Conservation (phyloP, 2,888 invertebrate genomes). For the Trimorus sp. region DNA sequence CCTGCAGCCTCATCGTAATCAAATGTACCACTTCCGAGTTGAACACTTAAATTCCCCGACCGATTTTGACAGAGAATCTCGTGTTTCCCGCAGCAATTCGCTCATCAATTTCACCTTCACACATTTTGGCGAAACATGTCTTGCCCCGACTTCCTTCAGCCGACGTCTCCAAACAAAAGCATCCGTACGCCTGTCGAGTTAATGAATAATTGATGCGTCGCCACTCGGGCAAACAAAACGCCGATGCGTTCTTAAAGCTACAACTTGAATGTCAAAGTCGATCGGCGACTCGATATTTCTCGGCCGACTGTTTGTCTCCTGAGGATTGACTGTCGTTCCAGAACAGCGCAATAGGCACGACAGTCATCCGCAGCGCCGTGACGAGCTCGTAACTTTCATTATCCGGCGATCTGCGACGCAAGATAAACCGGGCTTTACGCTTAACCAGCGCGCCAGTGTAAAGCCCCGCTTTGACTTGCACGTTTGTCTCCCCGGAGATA, state of each 20-base stretch:
- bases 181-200: too few relatives aligned
- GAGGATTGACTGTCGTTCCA: conserved; percentile 61
- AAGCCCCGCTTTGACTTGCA: conserved; percentile 62
- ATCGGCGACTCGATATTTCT: conserved; percentile 65
- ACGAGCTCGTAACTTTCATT: conserved; percentile 64
- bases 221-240: not conserved
- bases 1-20: too few relatives aligned
- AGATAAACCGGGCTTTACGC: conserved; percentile 65
- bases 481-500: conserved; percentile 58
- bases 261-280: conserved; percentile 51
- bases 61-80: too few relatives aligned
- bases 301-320: conserved; percentile 57
- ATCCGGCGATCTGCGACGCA: conserved; percentile 62
- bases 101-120: too few relatives aligned
- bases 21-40: too few relatives aligned
- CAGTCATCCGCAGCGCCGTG: conserved; percentile 61
- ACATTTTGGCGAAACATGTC: too few relatives aligned
- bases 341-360: conserved; percentile 63
- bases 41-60: too few relatives aligned
- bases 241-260: conserved; percentile 26
- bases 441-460: conserved; percentile 63
- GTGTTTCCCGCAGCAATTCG: too few relatives aligned
- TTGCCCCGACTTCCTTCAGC: too few relatives aligned
- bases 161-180: too few relatives aligned
- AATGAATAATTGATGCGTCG: conserved; percentile 36